Percentiles rank a stretch among this genome's conserved stretches.
phyloP scores from a whole-genome alignment of 2,888 invertebrate genomes.

The Cyrtodaria siliqua region DNA sequence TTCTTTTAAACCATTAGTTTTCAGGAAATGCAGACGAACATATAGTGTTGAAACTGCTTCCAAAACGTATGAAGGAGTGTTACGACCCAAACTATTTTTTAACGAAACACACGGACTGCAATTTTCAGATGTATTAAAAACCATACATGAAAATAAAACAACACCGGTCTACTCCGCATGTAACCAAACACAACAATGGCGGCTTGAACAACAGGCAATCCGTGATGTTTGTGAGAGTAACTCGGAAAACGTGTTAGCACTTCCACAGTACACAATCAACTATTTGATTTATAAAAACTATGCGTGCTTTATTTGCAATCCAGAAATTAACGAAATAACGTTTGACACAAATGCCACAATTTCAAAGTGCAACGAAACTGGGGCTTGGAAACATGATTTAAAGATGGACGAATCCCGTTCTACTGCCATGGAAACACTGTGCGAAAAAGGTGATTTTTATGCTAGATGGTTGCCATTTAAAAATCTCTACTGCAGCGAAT shows the following conservation, averaged over 20 bases:
- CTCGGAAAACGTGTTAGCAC: neutral
- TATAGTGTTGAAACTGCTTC: too few relatives aligned
- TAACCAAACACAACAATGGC: conserved; percentile 26
- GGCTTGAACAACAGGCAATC: neutral
- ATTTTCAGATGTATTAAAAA: too few relatives aligned
- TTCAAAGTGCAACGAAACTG: conserved; percentile 14
- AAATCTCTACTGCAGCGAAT: conserved; percentile 28
- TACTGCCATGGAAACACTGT: conserved; percentile 9
- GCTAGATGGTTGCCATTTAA: conserved; percentile 27
- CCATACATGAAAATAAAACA: too few relatives aligned
- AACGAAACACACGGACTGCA: too few relatives aligned
- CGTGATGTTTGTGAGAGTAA: conserved; percentile 1
- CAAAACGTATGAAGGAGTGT: too few relatives aligned
- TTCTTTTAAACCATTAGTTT: too few relatives aligned
- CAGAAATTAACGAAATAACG: conserved; percentile 3
- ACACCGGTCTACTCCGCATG: too few relatives aligned
- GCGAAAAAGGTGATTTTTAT: conserved; percentile 2
- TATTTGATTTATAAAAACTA: conserved; percentile 23
- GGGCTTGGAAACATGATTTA: too few relatives aligned
- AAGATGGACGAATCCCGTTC: neutral
- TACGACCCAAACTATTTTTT: too few relatives aligned
- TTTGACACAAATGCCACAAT: neutral
- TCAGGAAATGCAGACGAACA: too few relatives aligned
- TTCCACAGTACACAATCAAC: conserved; percentile 24
- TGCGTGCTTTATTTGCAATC: conserved; percentile 38